Evolutionary conservation across 1,140 invertebrate species (phyloP), one percentile per base, ranked within the genome.

Genomic region (Drosophila melanogaster): DNA sequence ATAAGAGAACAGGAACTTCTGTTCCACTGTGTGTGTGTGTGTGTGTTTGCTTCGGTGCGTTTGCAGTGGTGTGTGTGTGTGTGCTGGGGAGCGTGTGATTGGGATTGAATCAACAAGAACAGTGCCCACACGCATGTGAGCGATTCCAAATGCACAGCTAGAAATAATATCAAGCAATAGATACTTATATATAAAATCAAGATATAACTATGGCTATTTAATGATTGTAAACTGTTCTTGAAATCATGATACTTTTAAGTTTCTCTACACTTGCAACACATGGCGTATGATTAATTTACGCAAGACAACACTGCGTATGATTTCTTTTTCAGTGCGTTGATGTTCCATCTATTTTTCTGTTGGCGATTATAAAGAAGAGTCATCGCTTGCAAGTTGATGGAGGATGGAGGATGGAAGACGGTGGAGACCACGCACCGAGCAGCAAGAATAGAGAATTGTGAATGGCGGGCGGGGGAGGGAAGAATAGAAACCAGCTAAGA

Each of bases 21-120:
- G 22, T 30, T 30, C 26, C n/a, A 19, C 11, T 35, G 44, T 49
- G 24, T 10, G 64, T 49, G 43, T 56, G 60, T 44, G 12, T 75
- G 60, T 26, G 26, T 7, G 6, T 58, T 58, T 76, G 75, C 19
- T 56, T 50, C 75, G 66, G 35, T 33, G 22, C 38, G 19, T 38
- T 15, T 11, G 61, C 4, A 40, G 26, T 24, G 11, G 57, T 17
- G 53, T 76, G 61, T 76, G 61, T 65, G 30, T 30, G 30, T 30
- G 30, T 30, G 76, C 65, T 53, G 83, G 70, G 79, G 60, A 87
- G 74, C 83, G 83, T 87, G 61, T 87, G 81, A 86, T 86, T 86
- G 81, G 74, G 61, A 77, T 64, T 87, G 81, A 60, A 65, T 50
- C 47, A 60, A 67, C 73, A 81, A 66, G 17, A 62, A 24, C 37